Conservation (phyloP, 2,113 vertebrate genomes). For the Talpa occidentalis region DNA sequence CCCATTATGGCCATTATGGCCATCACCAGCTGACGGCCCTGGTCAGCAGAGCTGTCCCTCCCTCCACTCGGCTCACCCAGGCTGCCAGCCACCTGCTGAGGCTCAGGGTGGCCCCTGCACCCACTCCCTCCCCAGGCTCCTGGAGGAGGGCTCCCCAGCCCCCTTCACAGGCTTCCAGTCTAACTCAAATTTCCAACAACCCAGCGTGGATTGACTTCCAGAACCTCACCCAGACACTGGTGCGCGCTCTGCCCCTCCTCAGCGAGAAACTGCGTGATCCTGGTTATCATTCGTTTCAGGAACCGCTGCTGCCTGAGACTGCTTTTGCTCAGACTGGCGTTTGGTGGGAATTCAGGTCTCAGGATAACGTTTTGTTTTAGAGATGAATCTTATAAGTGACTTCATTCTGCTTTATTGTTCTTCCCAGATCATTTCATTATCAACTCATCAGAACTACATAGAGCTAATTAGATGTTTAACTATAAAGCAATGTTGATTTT, state of each 20-base stretch:
- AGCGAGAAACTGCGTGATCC: background rate
- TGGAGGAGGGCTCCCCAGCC: background rate
- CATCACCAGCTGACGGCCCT: background rate
- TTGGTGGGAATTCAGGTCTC: background rate
- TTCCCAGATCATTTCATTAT: background rate
- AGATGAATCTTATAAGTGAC: background rate
- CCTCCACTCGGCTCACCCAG: background rate
- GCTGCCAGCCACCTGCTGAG: background rate
- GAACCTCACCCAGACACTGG: background rate
- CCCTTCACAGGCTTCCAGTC: background rate
- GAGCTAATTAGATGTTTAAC: background rate
- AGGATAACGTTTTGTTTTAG: background rate
- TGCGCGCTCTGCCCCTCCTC: accelerated
- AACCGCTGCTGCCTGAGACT: background rate
- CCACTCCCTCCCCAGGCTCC: too few species aligned
- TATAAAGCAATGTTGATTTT: background rate
- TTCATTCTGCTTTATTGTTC: background rate
- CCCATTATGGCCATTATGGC: background rate
- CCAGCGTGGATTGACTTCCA: background rate
- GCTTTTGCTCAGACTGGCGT: background rate
- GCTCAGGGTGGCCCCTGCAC: background rate
- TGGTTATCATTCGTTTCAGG: background rate
- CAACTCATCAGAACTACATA: background rate
- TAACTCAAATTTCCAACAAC: background rate
- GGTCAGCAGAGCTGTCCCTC: background rate